Evolutionary conservation across 2,113 vertebrate genomes (phyloP), one percentile per base, ranked within the genome.

Genomic region (western clawed frog (Xenopus tropicalis)): DNA sequence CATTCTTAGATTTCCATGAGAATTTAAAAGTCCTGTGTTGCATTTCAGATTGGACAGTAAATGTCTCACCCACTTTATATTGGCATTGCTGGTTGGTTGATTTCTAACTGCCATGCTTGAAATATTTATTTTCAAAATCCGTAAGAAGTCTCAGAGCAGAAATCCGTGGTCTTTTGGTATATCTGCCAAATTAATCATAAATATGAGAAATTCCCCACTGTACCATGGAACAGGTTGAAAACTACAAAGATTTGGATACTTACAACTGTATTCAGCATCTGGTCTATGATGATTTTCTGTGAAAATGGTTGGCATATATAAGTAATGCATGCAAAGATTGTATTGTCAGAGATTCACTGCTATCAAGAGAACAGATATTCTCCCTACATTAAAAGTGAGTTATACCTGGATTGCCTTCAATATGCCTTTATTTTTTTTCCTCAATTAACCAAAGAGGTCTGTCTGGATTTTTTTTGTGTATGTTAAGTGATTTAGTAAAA

Each of bases 321-420:
- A 25, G 42, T 67, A 74, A 74, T 67, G 54, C 63, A 48, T 61
- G 22, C 42, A 29, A 61, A 67, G 64, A 61, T 74, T 67, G 67
- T 67, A 74, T 74, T 67, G 72, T 42, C 64, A 74, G 66, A 61
- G 64, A 58, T 21, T 59, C 63, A 67, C 54, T 54, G 59, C 64
- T 37, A 37, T 37, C 7, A 29, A 29, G 25, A 37, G 29, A 74
- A 74, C 64, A 74, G 66, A 74, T 48, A 11, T 67, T 65, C 56
- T n/a, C n/a, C n/a, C n/a, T 67, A 67, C 37, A 51, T 21, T 48
- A 48, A 25, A 74, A 74, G 66, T 51, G 61, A 54, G 24, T 24
- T 74, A 21, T 54, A 46, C 63, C 54, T 58, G 29, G 20, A 66
- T 63, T 29, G 25, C 63, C 58, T 24, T 66, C 54, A 48, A 74